Evolutionary conservation across 2,888 invertebrate genomes (phyloP), one percentile per base, ranked within the genome.

Genomic region (Brachylomia viminalis): DNA sequence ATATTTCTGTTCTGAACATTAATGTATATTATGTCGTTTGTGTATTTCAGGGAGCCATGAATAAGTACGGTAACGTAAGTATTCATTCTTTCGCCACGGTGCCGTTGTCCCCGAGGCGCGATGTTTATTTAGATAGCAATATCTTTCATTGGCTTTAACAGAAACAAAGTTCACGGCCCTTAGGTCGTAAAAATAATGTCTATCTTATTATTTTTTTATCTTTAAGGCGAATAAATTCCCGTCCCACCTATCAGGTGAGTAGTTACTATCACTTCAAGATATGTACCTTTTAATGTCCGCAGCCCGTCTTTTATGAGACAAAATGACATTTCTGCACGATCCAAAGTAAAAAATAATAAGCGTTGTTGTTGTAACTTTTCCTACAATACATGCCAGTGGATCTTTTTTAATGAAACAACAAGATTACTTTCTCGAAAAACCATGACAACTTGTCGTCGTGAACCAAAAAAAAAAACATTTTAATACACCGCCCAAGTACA

Each of bases 1-100:
- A 73, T 81, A 84, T 81, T 77, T 82, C 59, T 77, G 27, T 73
- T 49, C 69, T 56, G 73, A 67, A 82, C 71, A 72, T 66, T 71
- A 72, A 68, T 74, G 75, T 64, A 61, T 68, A 64, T 59, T 58
- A 38, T 61, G 65, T 77, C 52, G 47, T 65, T 64, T 69, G 64
- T 66, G 30, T 76, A 66, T 71, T 81, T 65, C n/a, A 78, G 65
- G n/a, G 45, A 67, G 52, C 42, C 20, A 67, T 72, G 54, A 76
- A 75, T 72, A 65, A 79, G n/a, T n/a, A n/a, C n/a, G 65, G n/a
- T 62, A 67, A 47, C 30, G 33, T 68, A 70, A 72, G 30, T 72
- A 54, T 66, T 47, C 38, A 56, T 45, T 47, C n/a, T 56, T 68
- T 68, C n/a, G 52, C 27, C 33, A 7, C 30, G n/a, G 11, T 77